Evolutionary conservation across 2,113 vertebrate genomes (phyloP).

Genomic region (Larimichthys crocea): DNA sequence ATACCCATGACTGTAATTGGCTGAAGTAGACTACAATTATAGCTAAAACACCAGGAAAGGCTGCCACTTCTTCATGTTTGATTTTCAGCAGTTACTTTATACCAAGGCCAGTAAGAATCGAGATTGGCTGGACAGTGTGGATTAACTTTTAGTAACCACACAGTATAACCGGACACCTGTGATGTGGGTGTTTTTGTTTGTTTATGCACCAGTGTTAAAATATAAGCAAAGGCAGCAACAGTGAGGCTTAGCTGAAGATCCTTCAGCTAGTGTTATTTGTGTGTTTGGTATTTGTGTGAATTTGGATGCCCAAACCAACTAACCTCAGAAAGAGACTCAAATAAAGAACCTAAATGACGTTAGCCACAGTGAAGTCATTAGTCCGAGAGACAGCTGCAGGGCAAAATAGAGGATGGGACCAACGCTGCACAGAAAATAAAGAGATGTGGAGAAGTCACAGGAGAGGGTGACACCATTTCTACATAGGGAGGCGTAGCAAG

Average conservation of each 20-base stretch:
- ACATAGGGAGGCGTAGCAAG: background rate
- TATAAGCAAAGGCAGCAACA: background rate
- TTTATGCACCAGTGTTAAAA: background rate
- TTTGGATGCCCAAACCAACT: background rate
- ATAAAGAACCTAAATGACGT: background rate
- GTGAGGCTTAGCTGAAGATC: background rate
- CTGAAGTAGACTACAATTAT: background rate
- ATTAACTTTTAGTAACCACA: background rate
- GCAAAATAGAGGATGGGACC: background rate
- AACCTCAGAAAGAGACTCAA: background rate
- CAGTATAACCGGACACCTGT: background rate
- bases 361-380: background rate
- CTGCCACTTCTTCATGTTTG: background rate
- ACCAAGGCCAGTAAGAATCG: background rate
- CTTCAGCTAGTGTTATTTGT: background rate
- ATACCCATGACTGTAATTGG: constrained; percentile 9
- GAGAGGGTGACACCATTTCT: too few species aligned
- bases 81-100: background rate
- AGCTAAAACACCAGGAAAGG: background rate
- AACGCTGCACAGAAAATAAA: background rate
- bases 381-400: background rate
- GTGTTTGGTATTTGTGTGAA: background rate
- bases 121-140: background rate
- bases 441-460: background rate
- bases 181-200: background rate